These are phyloP conservation scores for Plebejus argus DNA, from an alignment of 2,888 invertebrate species.

Conservation along the genomic window DNA sequence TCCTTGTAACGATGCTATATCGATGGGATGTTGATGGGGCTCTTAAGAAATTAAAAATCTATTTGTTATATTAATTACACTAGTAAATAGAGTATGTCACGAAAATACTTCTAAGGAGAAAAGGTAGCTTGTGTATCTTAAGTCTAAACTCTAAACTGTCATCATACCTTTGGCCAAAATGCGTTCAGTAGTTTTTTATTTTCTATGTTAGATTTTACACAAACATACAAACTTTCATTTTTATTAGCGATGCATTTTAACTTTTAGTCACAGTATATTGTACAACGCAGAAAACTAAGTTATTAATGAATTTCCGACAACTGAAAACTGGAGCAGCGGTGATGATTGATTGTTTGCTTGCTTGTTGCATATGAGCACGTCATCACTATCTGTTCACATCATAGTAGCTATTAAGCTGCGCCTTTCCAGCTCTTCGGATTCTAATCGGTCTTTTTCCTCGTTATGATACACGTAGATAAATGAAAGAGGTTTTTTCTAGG, in stretches of 20 bases:
- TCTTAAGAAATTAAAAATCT: background rate
- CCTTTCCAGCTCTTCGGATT: conserved; percentile 6
- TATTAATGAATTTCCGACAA: conserved; percentile 13
- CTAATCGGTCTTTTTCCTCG: conserved; percentile 2
- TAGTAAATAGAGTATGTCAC: background rate
- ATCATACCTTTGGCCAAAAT: no score
- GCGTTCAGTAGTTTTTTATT: background rate
- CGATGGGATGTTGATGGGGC: background rate
- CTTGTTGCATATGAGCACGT: conserved; percentile 1
- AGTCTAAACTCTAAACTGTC: no score
- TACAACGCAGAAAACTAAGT: background rate
- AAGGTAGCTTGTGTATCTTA: no score
- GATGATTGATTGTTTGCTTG: conserved; percentile 5
- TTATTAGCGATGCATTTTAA: background rate
- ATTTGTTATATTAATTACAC: background rate
- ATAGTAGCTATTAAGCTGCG: background rate
- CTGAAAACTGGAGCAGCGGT: background rate
- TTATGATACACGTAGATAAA: background rate
- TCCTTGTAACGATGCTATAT: background rate
- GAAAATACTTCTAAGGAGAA: no score
- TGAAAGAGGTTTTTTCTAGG: background rate
- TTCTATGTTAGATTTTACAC: background rate
- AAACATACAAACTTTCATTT: background rate
- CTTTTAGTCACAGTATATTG: background rate
- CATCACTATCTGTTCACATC: background rate